phyloP scores from a whole-genome alignment of 2,797 vertebrate species.

The Rousettus madagascariensis region DNA sequence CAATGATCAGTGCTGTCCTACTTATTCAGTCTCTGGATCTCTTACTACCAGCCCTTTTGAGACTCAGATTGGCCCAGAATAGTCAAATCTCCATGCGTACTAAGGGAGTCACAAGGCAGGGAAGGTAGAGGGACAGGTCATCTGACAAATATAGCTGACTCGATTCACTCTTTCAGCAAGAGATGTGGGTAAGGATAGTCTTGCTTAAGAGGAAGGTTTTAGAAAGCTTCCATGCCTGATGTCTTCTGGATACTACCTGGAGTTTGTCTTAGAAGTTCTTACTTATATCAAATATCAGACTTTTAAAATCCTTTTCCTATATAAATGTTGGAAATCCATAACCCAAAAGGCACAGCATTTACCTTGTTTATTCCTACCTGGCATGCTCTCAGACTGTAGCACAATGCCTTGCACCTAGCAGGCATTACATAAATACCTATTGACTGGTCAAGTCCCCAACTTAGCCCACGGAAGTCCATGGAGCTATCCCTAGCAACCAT shows the following conservation, averaged over 20 bases:
- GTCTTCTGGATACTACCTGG: background rate
- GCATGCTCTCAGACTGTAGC: background rate
- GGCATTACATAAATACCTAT: background rate
- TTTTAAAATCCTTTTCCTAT: background rate
- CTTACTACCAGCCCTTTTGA: background rate
- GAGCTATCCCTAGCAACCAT: background rate
- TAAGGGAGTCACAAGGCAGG: background rate
- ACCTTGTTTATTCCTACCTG: background rate
- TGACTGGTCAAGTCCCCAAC: background rate
- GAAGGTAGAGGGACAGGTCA: background rate
- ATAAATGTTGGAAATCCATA: background rate
- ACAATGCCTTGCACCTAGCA: background rate
- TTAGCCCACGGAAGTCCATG: background rate
- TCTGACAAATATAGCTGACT: background rate
- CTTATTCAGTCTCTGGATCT: background rate
- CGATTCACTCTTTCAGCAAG: background rate
- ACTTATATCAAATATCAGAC: background rate
- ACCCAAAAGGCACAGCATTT: background rate
- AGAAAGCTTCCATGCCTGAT: background rate
- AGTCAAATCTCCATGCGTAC: background rate
- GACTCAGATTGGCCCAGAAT: background rate
- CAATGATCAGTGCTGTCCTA: fast-evolving
- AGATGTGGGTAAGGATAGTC: background rate
- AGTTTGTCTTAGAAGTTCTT: background rate
- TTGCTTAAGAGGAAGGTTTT: background rate